phyloP scores from a whole-genome alignment of 2,888 invertebrate species.

The Agrotis exclamationis region DNA sequence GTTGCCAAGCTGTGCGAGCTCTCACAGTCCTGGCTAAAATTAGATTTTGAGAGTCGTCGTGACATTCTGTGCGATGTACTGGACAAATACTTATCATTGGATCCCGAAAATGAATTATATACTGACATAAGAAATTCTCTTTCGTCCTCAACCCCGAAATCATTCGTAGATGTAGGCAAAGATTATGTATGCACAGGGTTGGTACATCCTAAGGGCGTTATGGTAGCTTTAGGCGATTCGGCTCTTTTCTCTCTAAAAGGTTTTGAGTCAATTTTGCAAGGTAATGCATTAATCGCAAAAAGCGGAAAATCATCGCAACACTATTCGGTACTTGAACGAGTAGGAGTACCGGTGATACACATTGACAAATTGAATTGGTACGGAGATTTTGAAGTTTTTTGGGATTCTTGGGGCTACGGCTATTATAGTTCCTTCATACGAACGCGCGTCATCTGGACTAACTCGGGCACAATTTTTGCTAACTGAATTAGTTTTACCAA shows the following conservation, averaged over 20 bases:
- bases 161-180: conserved; percentile 54
- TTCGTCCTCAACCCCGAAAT: conserved; percentile 4
- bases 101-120: background rate
- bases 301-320: accelerated
- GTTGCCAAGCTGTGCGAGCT: conserved; percentile 15
- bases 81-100: conserved; percentile 1
- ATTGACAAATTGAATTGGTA: accelerated
- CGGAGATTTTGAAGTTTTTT: background rate
- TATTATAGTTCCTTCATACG: accelerated
- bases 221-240: accelerated
- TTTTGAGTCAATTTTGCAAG: conserved; percentile 47
- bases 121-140: conserved; percentile 8
- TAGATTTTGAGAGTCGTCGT: conserved; percentile 38
- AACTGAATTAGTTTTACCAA: conserved; percentile 59
- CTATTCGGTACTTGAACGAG: conserved; percentile 16
- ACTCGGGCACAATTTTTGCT: conserved; percentile 75
- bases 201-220: conserved; percentile 29
- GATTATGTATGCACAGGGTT: conserved; percentile 61
- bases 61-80: conserved; percentile 33
- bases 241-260: background rate
- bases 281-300: conserved; percentile 32
- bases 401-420: no score
- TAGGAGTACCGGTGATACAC: conserved; percentile 38
- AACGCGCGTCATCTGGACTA: conserved; percentile 67
- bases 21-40: conserved; percentile 45